Conservation (phyloP, 2,888 invertebrate genomes). For the Periphyllus acericola region DNA sequence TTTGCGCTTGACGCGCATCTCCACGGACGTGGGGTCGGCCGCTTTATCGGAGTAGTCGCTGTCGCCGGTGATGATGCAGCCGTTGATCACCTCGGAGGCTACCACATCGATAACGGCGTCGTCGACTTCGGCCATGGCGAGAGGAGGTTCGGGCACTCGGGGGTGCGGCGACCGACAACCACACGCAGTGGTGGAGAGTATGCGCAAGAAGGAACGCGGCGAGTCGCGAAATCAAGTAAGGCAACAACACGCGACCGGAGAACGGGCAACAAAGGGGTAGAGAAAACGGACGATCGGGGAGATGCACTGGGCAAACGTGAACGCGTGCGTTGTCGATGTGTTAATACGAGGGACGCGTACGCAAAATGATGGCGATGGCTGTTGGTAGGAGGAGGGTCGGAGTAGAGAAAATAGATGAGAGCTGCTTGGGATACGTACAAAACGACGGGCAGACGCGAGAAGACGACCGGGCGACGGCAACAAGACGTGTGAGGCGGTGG, state of each 20-base stretch:
- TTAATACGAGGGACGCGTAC: too few relatives aligned
- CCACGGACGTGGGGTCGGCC: constrained; percentile 63
- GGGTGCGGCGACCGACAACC: neutral
- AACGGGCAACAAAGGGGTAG: neutral
- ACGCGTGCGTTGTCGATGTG: neutral
- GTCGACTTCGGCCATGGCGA: constrained; percentile 50
- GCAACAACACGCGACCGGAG: too few relatives aligned
- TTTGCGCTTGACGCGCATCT: constrained; percentile 67
- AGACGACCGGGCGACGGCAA: neutral
- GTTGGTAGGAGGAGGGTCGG: too few relatives aligned
- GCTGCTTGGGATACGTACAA: neutral
- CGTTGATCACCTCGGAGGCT: constrained; percentile 53
- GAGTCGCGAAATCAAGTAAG: too few relatives aligned
- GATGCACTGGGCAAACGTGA: neutral
- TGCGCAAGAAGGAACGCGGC: neutral
- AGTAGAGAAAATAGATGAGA: neutral
- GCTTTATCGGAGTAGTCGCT: constrained; percentile 58
- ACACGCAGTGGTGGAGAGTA: neutral
- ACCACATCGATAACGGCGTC: constrained; percentile 56
- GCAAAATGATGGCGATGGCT: too few relatives aligned
- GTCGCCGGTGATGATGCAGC: constrained; percentile 54
- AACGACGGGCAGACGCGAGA: neutral
- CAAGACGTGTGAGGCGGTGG: neutral
- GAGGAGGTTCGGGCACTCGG: too few relatives aligned
- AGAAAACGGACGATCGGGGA: neutral